A percentile compares a stretch with the other conserved stretches of the same genome.
phyloP scores from a whole-genome alignment of 1,140 invertebrate genomes.

The Drosophila rufa region DNA sequence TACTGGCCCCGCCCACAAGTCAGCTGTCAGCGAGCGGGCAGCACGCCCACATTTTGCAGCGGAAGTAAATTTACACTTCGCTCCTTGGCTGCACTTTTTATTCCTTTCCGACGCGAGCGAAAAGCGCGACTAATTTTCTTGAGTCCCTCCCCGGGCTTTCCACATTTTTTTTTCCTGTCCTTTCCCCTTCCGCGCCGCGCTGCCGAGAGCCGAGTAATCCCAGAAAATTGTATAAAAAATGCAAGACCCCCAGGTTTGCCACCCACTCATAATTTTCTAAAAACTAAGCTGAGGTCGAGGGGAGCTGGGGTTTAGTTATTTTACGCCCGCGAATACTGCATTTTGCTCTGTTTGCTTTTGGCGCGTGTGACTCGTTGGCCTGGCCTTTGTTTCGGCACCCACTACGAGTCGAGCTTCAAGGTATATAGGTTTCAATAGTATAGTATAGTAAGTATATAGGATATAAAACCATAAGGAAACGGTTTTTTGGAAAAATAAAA shows the following conservation, averaged over 20 bases:
- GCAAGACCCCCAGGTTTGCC: constrained; percentile 34
- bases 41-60: constrained; percentile 66
- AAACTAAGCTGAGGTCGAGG: constrained; percentile 34
- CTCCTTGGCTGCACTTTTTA: constrained; percentile 66
- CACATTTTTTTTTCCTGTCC: neutral
- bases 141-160: constrained; percentile 32
- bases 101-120: constrained; percentile 72
- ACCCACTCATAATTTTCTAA: constrained; percentile 64
- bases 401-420: neutral
- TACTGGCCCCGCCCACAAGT: constrained; percentile 22
- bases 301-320: constrained; percentile 23
- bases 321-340: constrained; percentile 48
- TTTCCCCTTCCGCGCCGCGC: neutral
- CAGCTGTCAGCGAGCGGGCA: constrained; percentile 55
- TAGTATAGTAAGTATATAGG: too few species aligned
- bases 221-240: constrained; percentile 69
- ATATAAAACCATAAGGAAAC: too few species aligned
- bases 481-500: too few species aligned
- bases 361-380: constrained; percentile 59
- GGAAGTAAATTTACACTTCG: constrained; percentile 81
- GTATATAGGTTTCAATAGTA: neutral
- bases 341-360: constrained; percentile 62
- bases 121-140: constrained; percentile 79
- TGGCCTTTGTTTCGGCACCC: constrained; percentile 52
- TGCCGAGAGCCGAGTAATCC: constrained; percentile 50